Evolutionary conservation across 1,140 invertebrate genomes (phyloP).

Genomic region (Ostrea denselamellosa): DNA sequence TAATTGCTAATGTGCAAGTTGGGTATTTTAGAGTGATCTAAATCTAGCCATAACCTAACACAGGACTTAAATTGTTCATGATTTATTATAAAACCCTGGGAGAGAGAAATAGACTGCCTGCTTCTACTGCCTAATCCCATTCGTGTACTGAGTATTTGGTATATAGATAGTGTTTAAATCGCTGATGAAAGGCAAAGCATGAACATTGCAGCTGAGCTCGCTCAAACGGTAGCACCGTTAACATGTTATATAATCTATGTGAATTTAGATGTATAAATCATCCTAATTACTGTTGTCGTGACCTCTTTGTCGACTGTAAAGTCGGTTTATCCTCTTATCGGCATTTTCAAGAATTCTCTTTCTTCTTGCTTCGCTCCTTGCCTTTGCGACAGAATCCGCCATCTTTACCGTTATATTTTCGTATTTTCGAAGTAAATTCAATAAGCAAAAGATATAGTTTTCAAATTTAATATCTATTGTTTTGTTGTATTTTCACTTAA

Average conservation of each 20-base stretch:
- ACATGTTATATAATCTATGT: not conserved
- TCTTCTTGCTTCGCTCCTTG: constrained; percentile 17
- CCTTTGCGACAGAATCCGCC: constrained; percentile 4
- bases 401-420: not conserved
- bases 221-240: too few species aligned
- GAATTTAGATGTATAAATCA: not conserved
- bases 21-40: too few species aligned
- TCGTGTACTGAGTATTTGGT: too few species aligned
- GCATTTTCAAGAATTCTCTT: constrained; percentile 1
- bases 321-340: constrained; percentile 5
- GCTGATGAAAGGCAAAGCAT: too few species aligned
- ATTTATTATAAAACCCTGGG: too few species aligned
- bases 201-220: too few species aligned
- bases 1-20: too few species aligned
- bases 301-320: not conserved
- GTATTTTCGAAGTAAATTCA: not conserved
- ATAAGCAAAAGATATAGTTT: not conserved
- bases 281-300: not conserved
- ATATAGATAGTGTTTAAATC: too few species aligned
- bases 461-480: not conserved
- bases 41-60: too few species aligned
- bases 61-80: too few species aligned
- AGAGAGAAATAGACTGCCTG: too few species aligned
- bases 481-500: not conserved
- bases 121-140: too few species aligned